Evolutionary conservation across 2,888 invertebrate genomes (phyloP), one percentile per base, ranked within the genome.

Genomic region (Dromius quadrimaculatus): DNA sequence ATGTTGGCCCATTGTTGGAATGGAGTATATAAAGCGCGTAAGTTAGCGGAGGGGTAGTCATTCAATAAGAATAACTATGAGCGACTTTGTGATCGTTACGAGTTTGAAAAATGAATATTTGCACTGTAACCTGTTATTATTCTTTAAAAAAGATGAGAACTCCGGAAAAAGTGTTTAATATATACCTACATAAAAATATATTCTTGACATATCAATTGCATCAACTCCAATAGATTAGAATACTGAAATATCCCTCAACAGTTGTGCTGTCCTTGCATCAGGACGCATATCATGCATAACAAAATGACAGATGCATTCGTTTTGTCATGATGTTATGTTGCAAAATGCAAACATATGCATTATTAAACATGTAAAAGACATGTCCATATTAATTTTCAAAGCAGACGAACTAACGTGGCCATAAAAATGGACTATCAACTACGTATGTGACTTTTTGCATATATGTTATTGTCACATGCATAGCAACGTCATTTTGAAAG

Each of bases 291-390:
- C 66, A 54, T 68, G 54, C 22, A 59, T 59, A 68, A 19, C 45
- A 59, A 59, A 59, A 68, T 68, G 68, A 68, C 68, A 68, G 68
- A 68, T 59, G 68, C 68, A 68, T 68, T 59, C 68, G 45, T 68
- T 32, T 59, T 34, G 59, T 59, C 43, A 68, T 68, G 68, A 68
- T 59, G 43, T 68, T 59, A 68, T 38, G 32, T 13, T 43, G 57
- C 43, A 68, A 68, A 59, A 68, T 68, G 54, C 43, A 66, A 57
- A 34, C 57, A 66, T 38, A 66, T 50, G 68, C 59, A 59, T 68
- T 68, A 68, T 68, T 68, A 68, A 68, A 68, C 68, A 68, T 68
- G 59, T 68, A 68, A 68, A 68, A 68, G 68, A 59, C 43, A 59
- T 59, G 59, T 45, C 28, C 43, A 36, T 59, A 59, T 68, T 43